Evolutionary conservation across 2,888 invertebrate species (phyloP), one percentile per base, ranked within the genome.

Genomic region (Phengaris alcon): DNA sequence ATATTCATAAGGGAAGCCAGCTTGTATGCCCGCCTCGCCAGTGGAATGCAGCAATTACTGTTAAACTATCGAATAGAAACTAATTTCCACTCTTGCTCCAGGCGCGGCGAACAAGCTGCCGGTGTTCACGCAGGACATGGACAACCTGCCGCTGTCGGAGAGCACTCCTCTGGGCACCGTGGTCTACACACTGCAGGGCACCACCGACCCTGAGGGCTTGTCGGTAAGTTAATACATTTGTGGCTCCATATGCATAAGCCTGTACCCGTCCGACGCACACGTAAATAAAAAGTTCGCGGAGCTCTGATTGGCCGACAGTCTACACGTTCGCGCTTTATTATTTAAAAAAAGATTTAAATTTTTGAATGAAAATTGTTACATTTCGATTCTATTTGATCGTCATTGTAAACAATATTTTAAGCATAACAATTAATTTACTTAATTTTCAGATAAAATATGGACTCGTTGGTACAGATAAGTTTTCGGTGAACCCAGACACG

Each of bases 401-500:
- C 52, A 5, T 10, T 12, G 8, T 12, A 52, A 52, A 12, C 52
- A 4, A 35, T 35, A 35, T 3, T 51, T 73, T 64, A 7, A 51
- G 22, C 12, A 6, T 46, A n/a, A 48, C 12, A 48, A 44, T n/a
- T 22, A 75, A 64, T 72, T 76, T 22, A 22, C 22, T 22, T 73
- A 9, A 73, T 22, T 91, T 92, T 77, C 88, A 94, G 91, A 93
- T 95, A 64, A 94, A 93, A 79, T 96, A 94, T 86, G 96, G 96
- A 74, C 94, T 97, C 76, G 95, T 96, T 78, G 97, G 97, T 48
- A 97, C 97, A 4, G 97, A 98, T 87, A 95, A 96, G 84, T 96
- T 98, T 82, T 93, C 94, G 78, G 98, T 98, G 10, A 95, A 98
- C 87, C 94, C 96, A 12, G 93, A 93, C 68, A 96, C 96, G 3